phyloP scores from a whole-genome alignment of 2,113 vertebrate species.

The Cololabis saira region DNA sequence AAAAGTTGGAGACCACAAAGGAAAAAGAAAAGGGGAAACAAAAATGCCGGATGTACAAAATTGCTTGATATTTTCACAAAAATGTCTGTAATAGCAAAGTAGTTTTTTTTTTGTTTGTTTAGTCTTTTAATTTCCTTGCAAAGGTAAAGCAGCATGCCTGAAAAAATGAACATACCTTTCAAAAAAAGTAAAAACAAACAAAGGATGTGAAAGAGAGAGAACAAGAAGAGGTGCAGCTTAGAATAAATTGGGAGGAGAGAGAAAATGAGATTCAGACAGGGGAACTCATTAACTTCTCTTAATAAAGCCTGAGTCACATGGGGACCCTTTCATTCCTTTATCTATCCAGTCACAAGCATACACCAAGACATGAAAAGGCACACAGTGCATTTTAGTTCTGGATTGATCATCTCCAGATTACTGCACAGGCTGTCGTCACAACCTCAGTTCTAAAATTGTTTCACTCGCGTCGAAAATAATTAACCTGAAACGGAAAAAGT shows the following conservation, averaged over 20 bases:
- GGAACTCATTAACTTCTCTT: conserved; percentile 81
- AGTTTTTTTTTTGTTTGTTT: too few relatives aligned
- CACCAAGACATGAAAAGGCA: conserved; percentile 26
- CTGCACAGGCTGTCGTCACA: conserved; percentile 30
- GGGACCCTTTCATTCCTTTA: conserved; percentile 70
- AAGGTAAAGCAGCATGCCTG: conserved; percentile 24
- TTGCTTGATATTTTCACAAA: conserved; percentile 27
- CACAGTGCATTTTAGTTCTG: conserved; percentile 33
- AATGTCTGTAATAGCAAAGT: conserved; percentile 16
- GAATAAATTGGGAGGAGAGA: conserved; percentile 61
- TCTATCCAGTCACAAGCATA: conserved; percentile 37
- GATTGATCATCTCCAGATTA: conserved; percentile 40
- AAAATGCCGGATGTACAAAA: conserved; percentile 31
- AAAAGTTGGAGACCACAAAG: conserved; percentile 8
- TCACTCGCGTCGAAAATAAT: conserved; percentile 31
- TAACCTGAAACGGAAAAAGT: conserved; percentile 28
- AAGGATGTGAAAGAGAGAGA: conserved; percentile 41
- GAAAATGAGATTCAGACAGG: conserved; percentile 64
- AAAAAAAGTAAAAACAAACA: conserved; percentile 29
- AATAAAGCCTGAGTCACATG: conserved; percentile 73
- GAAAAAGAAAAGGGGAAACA: conserved; percentile 24
- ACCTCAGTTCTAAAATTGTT: conserved; percentile 27
- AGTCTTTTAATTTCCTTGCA: conserved; percentile 19
- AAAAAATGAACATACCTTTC: conserved; percentile 22
- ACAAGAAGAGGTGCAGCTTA: conserved; percentile 44